A percentile compares a stretch with the other conserved stretches of the same genome.
Evolutionary conservation across 2,113 vertebrate species (phyloP).

Genomic region (Charina bottae): DNA sequence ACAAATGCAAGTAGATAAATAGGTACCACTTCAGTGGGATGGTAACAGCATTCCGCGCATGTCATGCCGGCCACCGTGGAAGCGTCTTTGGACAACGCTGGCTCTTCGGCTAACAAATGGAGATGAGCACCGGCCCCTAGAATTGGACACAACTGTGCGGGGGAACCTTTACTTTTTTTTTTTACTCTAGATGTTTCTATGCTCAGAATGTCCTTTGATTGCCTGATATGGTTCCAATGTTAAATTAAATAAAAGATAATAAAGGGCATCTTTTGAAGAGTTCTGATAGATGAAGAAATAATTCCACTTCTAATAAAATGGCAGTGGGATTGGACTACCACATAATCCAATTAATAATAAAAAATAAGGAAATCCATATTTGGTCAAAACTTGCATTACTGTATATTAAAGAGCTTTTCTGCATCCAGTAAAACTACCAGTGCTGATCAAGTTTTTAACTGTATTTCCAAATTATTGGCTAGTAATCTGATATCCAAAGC

Average conservation of each 20-base stretch:
- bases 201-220: too few species aligned
- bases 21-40: too few species aligned
- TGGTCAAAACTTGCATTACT: background rate
- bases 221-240: too few species aligned
- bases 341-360: background rate
- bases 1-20: too few species aligned
- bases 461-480: background rate
- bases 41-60: too few species aligned
- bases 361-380: background rate
- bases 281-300: background rate
- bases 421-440: background rate
- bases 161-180: too few species aligned
- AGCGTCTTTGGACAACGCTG: too few species aligned
- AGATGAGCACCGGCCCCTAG: too few species aligned
- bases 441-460: background rate
- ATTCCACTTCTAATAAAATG: background rate
- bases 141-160: too few species aligned
- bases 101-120: too few species aligned
- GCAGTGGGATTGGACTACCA: background rate
- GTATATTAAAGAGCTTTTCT: background rate
- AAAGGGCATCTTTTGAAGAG: background rate
- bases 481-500: background rate
- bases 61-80: too few species aligned
- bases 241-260: background rate
- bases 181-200: too few species aligned